phyloP scores from a whole-genome alignment of 1,140 invertebrate species.

The Drosophila arawakana region DNA sequence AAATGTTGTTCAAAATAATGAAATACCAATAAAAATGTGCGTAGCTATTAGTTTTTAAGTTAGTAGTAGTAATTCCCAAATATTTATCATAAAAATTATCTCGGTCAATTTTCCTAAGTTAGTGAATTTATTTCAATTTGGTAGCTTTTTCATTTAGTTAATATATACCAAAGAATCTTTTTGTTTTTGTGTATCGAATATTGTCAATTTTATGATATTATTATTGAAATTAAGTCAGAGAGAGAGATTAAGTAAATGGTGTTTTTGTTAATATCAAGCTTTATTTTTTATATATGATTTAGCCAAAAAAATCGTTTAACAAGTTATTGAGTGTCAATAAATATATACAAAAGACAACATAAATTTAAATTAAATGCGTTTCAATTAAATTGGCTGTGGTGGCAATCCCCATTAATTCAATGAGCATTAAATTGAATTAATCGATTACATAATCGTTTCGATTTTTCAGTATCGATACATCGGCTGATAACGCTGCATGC shows the following conservation, averaged over 20 bases:
- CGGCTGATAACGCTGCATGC: conserved; percentile 3
- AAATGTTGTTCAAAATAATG: conserved; percentile 67
- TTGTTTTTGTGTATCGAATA: conserved; percentile 41
- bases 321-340: conserved; percentile 70
- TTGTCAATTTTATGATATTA: conserved; percentile 54
- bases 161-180: conserved; percentile 68
- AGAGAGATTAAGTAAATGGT: conserved; percentile 49
- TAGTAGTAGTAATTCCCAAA: conserved; percentile 16
- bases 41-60: conserved; percentile 63
- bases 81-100: conserved; percentile 19
- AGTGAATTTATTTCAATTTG: conserved; percentile 33
- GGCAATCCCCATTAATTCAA: neutral
- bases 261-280: conserved; percentile 63
- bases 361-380: neutral
- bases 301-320: conserved; percentile 50
- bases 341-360: conserved; percentile 59
- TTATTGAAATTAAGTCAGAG: conserved; percentile 39
- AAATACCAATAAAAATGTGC: conserved; percentile 23
- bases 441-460: neutral
- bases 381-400: neutral
- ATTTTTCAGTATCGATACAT: conserved; percentile 5
- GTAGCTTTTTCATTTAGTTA: conserved; percentile 62
- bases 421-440: too few species aligned
- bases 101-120: conserved; percentile 62
- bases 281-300: conserved; percentile 64